phyloP scores from a whole-genome alignment of 2,797 vertebrate genomes.

The Gambelia wislizenii region DNA sequence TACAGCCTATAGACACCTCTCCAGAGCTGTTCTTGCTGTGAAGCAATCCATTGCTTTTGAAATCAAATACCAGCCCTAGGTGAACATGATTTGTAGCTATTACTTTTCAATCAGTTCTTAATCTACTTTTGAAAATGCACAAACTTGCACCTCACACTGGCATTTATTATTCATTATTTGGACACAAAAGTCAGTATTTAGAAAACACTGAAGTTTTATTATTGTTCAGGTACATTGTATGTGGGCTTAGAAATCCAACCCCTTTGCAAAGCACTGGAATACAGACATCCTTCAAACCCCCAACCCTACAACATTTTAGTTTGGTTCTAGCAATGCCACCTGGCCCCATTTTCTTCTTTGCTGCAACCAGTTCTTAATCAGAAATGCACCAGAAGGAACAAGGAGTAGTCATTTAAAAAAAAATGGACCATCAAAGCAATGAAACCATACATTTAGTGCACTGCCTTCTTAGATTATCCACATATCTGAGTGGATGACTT shows the following conservation, averaged over 20 bases:
- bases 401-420: slow-evolving; percentile 10
- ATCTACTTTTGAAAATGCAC: not conserved
- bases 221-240: slow-evolving; percentile 66
- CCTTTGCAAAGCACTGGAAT: slow-evolving; percentile 58
- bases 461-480: slow-evolving; percentile 29
- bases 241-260: slow-evolving; percentile 68
- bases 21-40: too few species aligned
- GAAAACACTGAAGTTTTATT: slow-evolving; percentile 80
- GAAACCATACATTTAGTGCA: slow-evolving; percentile 53
- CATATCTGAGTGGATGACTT: slow-evolving; percentile 48
- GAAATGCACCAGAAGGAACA: slow-evolving; percentile 35
- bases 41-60: not conserved
- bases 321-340: not conserved
- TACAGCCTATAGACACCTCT: too few species aligned
- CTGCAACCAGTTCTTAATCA: slow-evolving; percentile 30
- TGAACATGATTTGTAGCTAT: not conserved
- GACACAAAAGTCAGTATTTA: slow-evolving; percentile 51
- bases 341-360: slow-evolving; percentile 51
- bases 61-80: not conserved
- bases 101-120: not conserved
- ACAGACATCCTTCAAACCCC: slow-evolving; percentile 32
- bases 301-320: slow-evolving; percentile 7
- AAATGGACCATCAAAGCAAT: slow-evolving; percentile 10
- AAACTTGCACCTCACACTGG: not conserved
- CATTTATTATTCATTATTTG: slow-evolving; percentile 4